Evolutionary conservation across 2,797 vertebrate species (phyloP), one percentile per base, ranked within the genome.

Genomic region (Falco novaeseelandiae): DNA sequence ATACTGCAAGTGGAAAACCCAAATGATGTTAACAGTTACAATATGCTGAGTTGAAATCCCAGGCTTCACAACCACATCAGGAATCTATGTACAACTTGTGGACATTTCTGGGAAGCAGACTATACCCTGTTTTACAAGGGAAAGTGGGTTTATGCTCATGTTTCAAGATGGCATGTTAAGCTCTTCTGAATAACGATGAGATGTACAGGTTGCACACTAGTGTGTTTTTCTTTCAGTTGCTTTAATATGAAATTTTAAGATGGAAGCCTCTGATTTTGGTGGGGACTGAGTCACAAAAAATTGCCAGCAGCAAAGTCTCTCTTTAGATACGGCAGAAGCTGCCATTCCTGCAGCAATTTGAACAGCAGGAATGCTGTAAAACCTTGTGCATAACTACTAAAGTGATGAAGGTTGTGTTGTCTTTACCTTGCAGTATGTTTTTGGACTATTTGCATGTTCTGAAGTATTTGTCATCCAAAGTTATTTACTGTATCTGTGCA

Each of bases 401-500:
- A 72, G 27, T 58, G 30, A 20, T 27, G 66, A 10, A 54, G 58
- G n/a, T 48, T 61, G 29, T 12, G 8, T 55, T 5, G 0, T 49
- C 66, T 69, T 46, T 66, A 55, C 14, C 29, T 83, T 55, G 67
- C 27, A 21, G 38, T 42, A 29, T 14, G 1, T 34, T 80, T 89
- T 80, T 77, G 30, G 55, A 38, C 18, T 79, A 3, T 87, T 58
- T 85, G 12, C 26, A 4, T 1, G 1, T 52, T 63, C 18, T 73
- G 51, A 73, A 87, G 36, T 80, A 70, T 15, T 80, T 79, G 55
- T 67, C 10, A 52, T 66, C 46, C 44, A 49, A 51, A 91, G 80
- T n/a, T 72, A 54, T 92, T 94, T 92, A 52, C 21, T 66, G 52
- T 49, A 76, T 65, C 55, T 83, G 16, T 65, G 72, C 62, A 88